phyloP scores from a whole-genome alignment of 2,797 vertebrate genomes.

The Anguilla megastoma region DNA sequence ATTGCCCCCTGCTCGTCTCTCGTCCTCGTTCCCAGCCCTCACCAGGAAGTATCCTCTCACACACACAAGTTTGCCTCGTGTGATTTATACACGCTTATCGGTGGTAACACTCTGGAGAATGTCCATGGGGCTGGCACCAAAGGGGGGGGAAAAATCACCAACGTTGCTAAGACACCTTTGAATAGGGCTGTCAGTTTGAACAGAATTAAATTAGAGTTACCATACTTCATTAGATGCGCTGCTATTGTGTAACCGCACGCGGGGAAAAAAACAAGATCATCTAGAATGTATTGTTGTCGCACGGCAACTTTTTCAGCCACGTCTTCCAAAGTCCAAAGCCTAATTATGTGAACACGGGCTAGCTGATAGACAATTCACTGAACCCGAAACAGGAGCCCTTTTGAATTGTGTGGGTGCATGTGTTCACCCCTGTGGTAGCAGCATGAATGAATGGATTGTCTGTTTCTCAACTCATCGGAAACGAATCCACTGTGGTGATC shows the following conservation, averaged over 20 bases:
- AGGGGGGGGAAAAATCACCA: neutral
- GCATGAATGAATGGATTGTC: neutral
- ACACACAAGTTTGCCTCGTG: neutral
- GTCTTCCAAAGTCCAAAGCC: constrained; percentile 11
- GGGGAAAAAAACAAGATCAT: constrained; percentile 4
- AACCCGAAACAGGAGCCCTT: neutral
- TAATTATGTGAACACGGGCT: neutral
- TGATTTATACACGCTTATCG: constrained; percentile 24
- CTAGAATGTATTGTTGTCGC: neutral
- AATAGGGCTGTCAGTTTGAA: constrained; percentile 32
- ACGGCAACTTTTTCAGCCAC: neutral
- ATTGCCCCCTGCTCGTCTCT: neutral
- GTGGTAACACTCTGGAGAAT: neutral
- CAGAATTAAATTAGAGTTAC: constrained; percentile 19
- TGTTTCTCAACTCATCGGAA: neutral
- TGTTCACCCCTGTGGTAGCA: neutral
- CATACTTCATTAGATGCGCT: constrained; percentile 9
- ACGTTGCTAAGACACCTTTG: constrained; percentile 33
- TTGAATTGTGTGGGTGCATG: neutral
- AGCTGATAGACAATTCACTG: neutral
- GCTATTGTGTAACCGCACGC: constrained; percentile 9
- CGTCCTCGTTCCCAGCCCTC: constrained; percentile 5
- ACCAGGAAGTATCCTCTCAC: constrained; percentile 16
- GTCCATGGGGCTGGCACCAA: constrained; percentile 1
- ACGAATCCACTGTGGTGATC: neutral